A percentile compares a stretch with the other conserved stretches of the same genome.
Evolutionary conservation across 2,888 invertebrate species (phyloP).

Genomic region (Troilus luridus): DNA sequence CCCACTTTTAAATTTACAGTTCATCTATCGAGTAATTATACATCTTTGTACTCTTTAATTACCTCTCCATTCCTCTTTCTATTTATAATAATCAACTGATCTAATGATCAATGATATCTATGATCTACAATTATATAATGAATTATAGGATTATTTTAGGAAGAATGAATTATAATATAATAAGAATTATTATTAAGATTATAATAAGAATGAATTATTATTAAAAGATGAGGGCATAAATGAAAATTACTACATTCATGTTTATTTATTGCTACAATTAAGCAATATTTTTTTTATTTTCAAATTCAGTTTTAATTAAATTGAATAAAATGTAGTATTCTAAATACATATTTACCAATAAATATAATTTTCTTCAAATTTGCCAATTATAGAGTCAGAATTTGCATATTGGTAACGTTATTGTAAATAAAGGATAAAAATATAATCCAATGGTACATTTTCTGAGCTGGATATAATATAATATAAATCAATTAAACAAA

Average conservation of each 20-base stretch:
- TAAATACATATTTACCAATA: too few relatives aligned
- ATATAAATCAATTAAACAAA: too few relatives aligned
- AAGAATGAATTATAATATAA: too few relatives aligned
- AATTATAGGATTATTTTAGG: not conserved
- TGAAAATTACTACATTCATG: not conserved
- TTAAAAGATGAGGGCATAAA: not conserved
- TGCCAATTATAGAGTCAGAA: too few relatives aligned
- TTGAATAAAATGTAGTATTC: not conserved
- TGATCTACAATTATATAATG: not conserved
- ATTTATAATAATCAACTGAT: conserved; percentile 1
- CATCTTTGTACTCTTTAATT: conserved; percentile 9
- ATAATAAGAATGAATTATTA: not conserved
- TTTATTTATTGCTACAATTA: not conserved
- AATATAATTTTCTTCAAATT: too few relatives aligned
- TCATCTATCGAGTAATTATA: not conserved
- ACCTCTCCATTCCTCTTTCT: not conserved
- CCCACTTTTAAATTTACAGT: not conserved
- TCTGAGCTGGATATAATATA: too few relatives aligned
- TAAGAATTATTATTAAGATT: too few relatives aligned
- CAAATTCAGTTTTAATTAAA: too few relatives aligned
- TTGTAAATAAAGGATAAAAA: too few relatives aligned
- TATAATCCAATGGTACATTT: too few relatives aligned
- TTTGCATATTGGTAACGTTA: too few relatives aligned
- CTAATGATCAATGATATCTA: not conserved
- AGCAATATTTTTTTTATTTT: not conserved